Conservation (phyloP, 1,140 invertebrate genomes). For the Triops longicaudatus region DNA sequence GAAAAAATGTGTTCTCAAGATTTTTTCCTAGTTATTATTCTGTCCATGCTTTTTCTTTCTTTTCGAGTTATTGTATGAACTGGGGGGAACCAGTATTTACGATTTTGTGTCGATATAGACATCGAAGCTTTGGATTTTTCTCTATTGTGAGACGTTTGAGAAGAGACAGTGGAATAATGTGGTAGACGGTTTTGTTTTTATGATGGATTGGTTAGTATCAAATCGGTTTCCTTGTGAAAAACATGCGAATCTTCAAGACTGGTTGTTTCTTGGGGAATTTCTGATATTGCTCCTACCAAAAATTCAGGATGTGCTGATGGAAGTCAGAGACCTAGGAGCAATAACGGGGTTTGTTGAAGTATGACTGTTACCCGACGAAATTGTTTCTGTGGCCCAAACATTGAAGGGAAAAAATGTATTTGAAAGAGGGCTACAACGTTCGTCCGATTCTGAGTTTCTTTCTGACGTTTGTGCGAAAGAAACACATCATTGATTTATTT, state of each 20-base stretch:
- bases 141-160: neutral
- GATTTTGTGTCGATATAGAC: neutral
- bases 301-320: neutral
- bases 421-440: neutral
- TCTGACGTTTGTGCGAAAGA: neutral
- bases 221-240: neutral
- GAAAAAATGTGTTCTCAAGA: neutral
- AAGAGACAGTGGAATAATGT: neutral
- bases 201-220: neutral
- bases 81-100: neutral
- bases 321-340: neutral
- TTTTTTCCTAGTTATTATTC: neutral
- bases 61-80: neutral
- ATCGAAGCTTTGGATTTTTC: neutral
- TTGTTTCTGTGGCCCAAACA: neutral
- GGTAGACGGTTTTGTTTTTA: neutral
- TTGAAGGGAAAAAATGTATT: neutral
- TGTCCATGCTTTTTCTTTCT: neutral
- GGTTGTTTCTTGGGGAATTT: conserved; percentile 11
- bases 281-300: neutral
- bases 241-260: neutral
- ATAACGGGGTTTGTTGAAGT: conserved; percentile 3
- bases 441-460: neutral
- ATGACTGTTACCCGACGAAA: neutral
- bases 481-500: neutral